Evolutionary conservation across 1,140 invertebrate species (phyloP).

Genomic region (Papilio dardanus): DNA sequence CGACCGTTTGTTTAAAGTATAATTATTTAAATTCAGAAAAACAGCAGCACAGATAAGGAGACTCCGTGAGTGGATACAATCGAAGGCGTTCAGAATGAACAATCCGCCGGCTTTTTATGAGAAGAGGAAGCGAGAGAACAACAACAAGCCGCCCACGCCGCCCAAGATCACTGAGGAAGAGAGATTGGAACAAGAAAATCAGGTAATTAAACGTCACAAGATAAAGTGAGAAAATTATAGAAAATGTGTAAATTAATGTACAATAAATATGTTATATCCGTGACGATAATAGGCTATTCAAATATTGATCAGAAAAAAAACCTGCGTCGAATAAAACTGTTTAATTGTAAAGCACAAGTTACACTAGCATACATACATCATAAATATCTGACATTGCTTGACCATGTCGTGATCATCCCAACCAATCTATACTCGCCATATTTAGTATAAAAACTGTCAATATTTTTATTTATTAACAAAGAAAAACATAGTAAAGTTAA

Average conservation of each 20-base stretch:
- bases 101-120: constrained; percentile 76
- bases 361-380: no score
- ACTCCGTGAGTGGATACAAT: constrained; percentile 83
- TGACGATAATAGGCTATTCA: constrained; percentile 2
- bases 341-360: no score
- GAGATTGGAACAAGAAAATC: constrained; percentile 81
- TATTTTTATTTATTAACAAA: no score
- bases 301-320: constrained; percentile 12
- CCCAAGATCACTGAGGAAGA: constrained; percentile 74
- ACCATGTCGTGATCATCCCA: no score
- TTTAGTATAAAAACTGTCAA: no score
- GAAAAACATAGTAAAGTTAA: no score
- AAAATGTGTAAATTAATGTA: neutral
- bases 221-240: no score
- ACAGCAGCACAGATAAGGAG: constrained; percentile 84
- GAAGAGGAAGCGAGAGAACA: constrained; percentile 68
- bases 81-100: constrained; percentile 83
- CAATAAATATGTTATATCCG: neutral
- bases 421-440: no score
- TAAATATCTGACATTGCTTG: no score
- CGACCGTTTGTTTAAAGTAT: constrained; percentile 2
- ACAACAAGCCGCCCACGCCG: constrained; percentile 50
- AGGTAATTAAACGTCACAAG: constrained; percentile 51
- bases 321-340: neutral
- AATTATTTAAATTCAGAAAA: constrained; percentile 73